Conservation (phyloP, 2,113 vertebrate genomes). For the Tupaia tana region DNA sequence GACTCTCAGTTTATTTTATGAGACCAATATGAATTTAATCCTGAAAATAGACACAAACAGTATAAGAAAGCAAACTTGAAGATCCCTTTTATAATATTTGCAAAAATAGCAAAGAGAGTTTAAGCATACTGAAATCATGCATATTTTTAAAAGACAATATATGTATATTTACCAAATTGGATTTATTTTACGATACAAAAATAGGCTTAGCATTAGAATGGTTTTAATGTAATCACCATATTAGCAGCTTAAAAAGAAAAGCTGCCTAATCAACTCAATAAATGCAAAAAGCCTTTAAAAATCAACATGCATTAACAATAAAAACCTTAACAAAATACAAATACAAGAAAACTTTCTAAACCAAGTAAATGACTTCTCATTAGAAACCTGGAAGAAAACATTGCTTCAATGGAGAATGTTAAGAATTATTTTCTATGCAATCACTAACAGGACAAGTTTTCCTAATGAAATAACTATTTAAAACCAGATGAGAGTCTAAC, state of each 20-base stretch:
- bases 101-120: neutral
- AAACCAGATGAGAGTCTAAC: neutral
- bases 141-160: neutral
- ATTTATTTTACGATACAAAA: neutral
- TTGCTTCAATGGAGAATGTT: neutral
- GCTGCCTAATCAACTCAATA: neutral
- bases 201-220: neutral
- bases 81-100: neutral
- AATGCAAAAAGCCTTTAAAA: neutral
- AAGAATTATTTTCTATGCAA: constrained; percentile 13
- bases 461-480: neutral
- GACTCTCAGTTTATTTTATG: neutral
- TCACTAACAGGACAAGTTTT: neutral
- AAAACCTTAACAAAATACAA: neutral
- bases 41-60: neutral
- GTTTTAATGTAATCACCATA: neutral
- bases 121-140: neutral
- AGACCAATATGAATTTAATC: neutral
- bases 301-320: neutral
- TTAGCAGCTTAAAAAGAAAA: neutral
- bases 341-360: constrained; percentile 8
- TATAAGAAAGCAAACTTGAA: neutral
- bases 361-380: neutral
- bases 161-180: neutral
- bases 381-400: neutral